A percentile compares a stretch with the other conserved stretches of the same genome.
Evolutionary conservation across 2,797 vertebrate genomes (phyloP).

Genomic region (Lepus oiostolus): DNA sequence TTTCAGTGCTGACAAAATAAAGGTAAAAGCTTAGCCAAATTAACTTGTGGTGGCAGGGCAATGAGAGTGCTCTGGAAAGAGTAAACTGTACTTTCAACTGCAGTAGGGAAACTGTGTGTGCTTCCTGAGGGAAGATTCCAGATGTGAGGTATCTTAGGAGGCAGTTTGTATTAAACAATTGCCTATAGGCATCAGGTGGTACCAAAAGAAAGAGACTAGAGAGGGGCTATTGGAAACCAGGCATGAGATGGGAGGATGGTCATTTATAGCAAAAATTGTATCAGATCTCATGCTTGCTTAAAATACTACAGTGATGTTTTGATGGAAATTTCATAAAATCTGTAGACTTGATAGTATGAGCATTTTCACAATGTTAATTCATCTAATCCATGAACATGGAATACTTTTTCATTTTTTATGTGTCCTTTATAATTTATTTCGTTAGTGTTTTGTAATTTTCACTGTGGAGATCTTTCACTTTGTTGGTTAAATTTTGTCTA

Average conservation of each 20-base stretch:
- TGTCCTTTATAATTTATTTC: no score
- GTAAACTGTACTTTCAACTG: background rate
- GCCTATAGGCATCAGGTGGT: background rate
- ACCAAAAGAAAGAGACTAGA: background rate
- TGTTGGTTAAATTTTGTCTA: no score
- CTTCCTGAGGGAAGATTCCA: background rate
- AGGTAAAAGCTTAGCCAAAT: background rate
- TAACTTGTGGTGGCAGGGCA: background rate
- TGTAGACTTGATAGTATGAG: no score
- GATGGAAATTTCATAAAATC: no score
- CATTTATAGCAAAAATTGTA: background rate
- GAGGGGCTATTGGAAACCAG: background rate
- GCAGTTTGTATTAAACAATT: conserved; percentile 16
- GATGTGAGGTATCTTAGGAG: background rate
- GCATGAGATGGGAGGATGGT: background rate
- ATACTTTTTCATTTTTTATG: no score
- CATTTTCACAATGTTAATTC: no score
- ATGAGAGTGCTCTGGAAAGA: background rate
- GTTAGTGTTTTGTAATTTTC: no score
- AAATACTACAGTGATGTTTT: background rate
- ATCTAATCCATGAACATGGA: no score
- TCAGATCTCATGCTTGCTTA: conserved; percentile 19
- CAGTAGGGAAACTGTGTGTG: background rate
- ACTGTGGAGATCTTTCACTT: no score
- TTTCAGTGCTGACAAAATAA: background rate